These are phyloP conservation scores for Circaetus gallicus DNA, from an alignment of 2,113 vertebrate species.

Conservation along the genomic window DNA sequence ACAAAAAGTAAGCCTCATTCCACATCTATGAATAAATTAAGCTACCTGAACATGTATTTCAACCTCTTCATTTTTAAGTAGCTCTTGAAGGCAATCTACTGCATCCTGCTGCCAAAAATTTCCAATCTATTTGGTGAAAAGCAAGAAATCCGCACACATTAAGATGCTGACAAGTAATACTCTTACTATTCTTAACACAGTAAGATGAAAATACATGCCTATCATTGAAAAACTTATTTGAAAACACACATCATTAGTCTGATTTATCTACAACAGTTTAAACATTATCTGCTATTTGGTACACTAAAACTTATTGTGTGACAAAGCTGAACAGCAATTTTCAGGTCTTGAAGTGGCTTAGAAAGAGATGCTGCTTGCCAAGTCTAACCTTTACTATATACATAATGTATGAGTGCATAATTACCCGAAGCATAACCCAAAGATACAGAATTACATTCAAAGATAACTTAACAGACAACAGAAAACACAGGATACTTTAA, in stretches of 20 bases:
- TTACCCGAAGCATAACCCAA: neutral
- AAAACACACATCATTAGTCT: neutral
- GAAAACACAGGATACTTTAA: neutral
- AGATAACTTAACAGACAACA: neutral
- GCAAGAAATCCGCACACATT: neutral
- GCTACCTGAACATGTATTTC: slow-evolving; percentile 82
- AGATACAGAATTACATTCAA: neutral
- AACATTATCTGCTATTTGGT: neutral
- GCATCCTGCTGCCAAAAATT: slow-evolving; percentile 85
- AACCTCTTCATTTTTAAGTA: slow-evolving; percentile 81
- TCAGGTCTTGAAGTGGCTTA: neutral
- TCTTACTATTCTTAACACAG: neutral
- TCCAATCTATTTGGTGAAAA: slow-evolving; percentile 74
- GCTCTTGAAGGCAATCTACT: slow-evolving; percentile 80
- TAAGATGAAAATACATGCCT: fast-evolving
- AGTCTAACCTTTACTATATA: neutral
- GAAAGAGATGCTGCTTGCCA: neutral
- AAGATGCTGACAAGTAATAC: neutral
- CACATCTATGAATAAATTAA: neutral
- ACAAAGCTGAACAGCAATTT: neutral
- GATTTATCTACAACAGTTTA: neutral
- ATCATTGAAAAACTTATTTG: neutral
- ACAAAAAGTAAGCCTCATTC: neutral
- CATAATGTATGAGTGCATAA: fast-evolving
- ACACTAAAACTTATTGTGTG: neutral